A percentile compares a stretch with the other conserved stretches of the same genome.
phyloP scores from a whole-genome alignment of 2,888 invertebrate genomes.

The Anorthoa munda region DNA sequence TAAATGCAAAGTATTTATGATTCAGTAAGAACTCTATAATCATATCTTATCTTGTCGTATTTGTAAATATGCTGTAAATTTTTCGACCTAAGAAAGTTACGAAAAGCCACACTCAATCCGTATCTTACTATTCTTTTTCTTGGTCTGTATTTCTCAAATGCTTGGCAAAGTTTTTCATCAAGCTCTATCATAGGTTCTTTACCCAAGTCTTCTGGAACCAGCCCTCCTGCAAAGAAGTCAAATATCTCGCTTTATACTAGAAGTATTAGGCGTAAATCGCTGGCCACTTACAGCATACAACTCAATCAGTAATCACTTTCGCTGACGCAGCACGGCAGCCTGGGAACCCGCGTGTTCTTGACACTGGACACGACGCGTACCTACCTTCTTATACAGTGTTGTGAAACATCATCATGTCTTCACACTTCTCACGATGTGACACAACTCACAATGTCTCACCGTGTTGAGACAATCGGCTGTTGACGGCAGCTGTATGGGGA shows the following conservation, averaged over 20 bases:
- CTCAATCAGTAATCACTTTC: conserved; percentile 20
- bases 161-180: no score
- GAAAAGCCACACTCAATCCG: neutral
- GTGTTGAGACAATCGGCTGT: conserved; percentile 4
- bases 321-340: conserved; percentile 51
- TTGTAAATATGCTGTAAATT: no score
- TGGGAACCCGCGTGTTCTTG: conserved; percentile 36
- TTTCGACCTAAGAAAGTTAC: no score
- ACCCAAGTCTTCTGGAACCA: no score
- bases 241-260: neutral
- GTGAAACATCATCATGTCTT: conserved; percentile 22
- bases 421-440: conserved; percentile 28
- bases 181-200: no score
- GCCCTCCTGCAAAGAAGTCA: neutral
- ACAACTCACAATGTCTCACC: neutral
- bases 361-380: conserved; percentile 36
- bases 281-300: neutral
- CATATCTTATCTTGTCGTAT: no score
- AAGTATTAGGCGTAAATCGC: neutral
- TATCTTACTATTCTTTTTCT: neutral
- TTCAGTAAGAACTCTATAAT: no score
- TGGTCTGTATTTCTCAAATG: no score
- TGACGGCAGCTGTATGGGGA: neutral
- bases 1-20: no score
- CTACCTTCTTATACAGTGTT: conserved; percentile 1